Percentiles rank a stretch among this genome's conserved stretches.
These are phyloP conservation scores for Pogonophryne albipinna DNA, from an alignment of 2,797 vertebrate species.

Conservation along the genomic window DNA sequence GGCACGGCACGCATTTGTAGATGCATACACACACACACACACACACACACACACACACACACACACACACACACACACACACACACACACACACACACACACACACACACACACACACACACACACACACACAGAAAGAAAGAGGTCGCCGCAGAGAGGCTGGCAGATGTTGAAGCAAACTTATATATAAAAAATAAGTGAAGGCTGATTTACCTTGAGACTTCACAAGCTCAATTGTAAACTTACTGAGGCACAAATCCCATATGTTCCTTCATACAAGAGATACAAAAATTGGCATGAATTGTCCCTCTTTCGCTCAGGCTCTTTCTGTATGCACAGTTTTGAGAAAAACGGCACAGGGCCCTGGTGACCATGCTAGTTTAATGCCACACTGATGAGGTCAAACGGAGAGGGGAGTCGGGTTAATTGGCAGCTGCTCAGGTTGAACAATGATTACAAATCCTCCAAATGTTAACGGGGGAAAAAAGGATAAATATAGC, in stretches of 20 bases:
- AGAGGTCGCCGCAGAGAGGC: slow-evolving; percentile 51
- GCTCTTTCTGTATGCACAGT: slow-evolving; percentile 32
- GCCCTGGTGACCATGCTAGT: slow-evolving; percentile 71
- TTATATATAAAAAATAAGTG: slow-evolving; percentile 54
- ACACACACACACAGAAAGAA: slow-evolving; percentile 40
- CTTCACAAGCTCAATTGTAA: neutral
- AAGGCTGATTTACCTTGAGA: slow-evolving; percentile 52
- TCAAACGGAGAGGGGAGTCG: slow-evolving; percentile 74
- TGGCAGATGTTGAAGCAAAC: slow-evolving; percentile 57
- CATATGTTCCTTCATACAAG: slow-evolving; percentile 9
- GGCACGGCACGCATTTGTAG: neutral
- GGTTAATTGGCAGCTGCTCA: slow-evolving; percentile 86
- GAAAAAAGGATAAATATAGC: slow-evolving; percentile 78
- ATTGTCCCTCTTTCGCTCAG: slow-evolving; percentile 12
- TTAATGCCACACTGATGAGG: slow-evolving; percentile 83
- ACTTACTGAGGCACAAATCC: slow-evolving; percentile 15
- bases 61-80: too few species aligned
- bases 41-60: slow-evolving; percentile 8
- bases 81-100: slow-evolving; percentile 17
- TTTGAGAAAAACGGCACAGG: slow-evolving; percentile 67
- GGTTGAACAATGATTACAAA: slow-evolving; percentile 85
- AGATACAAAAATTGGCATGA: slow-evolving; percentile 19
- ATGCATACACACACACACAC: neutral
- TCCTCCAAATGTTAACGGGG: slow-evolving; percentile 76
- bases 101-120: too few species aligned